Evolutionary conservation across 2,797 vertebrate species (phyloP).

Genomic region (Columba guinea): DNA sequence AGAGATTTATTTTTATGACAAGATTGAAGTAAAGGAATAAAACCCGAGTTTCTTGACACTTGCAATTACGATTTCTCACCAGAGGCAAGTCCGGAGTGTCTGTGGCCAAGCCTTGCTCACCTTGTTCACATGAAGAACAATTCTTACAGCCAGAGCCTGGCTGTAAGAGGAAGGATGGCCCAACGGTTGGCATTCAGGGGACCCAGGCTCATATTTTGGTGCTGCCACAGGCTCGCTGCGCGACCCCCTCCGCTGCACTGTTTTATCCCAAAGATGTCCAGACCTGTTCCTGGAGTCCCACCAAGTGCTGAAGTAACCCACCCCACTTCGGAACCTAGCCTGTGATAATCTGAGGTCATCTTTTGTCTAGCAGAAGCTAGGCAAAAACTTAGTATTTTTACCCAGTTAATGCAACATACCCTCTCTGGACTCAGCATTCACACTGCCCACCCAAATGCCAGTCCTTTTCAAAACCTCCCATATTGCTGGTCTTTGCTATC

Average conservation of each 20-base stretch:
- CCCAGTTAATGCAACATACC: background rate
- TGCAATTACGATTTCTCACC: background rate
- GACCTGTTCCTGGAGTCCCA: background rate
- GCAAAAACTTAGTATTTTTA: background rate
- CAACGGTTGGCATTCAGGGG: too few species aligned
- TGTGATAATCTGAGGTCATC: background rate
- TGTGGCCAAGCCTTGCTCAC: background rate
- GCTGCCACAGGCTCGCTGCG: background rate
- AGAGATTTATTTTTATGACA: slow-evolving; percentile 52
- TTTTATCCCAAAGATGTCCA: background rate
- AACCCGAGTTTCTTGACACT: slow-evolving; percentile 2
- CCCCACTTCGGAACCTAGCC: background rate
- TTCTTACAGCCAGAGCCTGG: background rate
- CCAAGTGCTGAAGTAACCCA: background rate
- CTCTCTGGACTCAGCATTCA: background rate
- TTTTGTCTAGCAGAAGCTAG: background rate
- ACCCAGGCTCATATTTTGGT: background rate
- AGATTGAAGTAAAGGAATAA: slow-evolving; percentile 20
- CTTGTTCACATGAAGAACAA: background rate
- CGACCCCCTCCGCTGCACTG: background rate
- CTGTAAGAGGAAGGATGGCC: background rate
- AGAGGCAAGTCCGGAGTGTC: background rate
- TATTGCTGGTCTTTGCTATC: rapidly evolving
- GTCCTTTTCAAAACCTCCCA: background rate
- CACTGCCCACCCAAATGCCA: background rate